Conservation (phyloP, 2,113 vertebrate genomes). For the Circaetus cinerascens region DNA sequence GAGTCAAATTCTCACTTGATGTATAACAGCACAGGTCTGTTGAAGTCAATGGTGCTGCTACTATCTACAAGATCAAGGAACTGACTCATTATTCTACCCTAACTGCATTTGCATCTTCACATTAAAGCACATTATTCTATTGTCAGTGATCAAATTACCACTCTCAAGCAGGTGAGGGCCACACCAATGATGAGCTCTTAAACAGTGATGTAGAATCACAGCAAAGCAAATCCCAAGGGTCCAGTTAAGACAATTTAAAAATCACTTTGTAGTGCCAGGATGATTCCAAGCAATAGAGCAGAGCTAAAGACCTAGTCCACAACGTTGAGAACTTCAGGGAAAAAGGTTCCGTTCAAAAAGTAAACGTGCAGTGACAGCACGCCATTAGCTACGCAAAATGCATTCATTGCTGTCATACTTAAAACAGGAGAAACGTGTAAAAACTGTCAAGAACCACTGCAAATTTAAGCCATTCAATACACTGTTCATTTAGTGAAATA, state of each 20-base stretch:
- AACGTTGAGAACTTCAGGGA: accelerated
- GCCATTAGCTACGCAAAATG: background rate
- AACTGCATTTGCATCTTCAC: background rate
- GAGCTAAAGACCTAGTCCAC: background rate
- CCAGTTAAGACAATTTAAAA: background rate
- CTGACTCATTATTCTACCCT: background rate
- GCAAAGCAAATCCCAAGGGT: background rate
- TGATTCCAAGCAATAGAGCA: background rate
- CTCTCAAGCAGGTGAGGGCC: background rate
- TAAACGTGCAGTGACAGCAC: background rate
- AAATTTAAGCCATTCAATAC: background rate
- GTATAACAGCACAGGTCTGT: background rate
- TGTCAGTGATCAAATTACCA: background rate
- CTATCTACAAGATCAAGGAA: background rate
- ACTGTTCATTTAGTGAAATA: background rate
- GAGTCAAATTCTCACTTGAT: background rate
- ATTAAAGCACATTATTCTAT: background rate
- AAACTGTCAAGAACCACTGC: background rate
- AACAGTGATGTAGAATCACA: background rate
- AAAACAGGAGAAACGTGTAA: background rate
- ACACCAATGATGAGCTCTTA: background rate
- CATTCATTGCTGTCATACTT: background rate
- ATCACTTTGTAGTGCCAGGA: background rate
- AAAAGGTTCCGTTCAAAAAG: background rate
- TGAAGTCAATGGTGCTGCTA: background rate